Evolutionary conservation across 2,888 invertebrate species (phyloP), one percentile per base, ranked within the genome.

Genomic region (Rapana venosa): DNA sequence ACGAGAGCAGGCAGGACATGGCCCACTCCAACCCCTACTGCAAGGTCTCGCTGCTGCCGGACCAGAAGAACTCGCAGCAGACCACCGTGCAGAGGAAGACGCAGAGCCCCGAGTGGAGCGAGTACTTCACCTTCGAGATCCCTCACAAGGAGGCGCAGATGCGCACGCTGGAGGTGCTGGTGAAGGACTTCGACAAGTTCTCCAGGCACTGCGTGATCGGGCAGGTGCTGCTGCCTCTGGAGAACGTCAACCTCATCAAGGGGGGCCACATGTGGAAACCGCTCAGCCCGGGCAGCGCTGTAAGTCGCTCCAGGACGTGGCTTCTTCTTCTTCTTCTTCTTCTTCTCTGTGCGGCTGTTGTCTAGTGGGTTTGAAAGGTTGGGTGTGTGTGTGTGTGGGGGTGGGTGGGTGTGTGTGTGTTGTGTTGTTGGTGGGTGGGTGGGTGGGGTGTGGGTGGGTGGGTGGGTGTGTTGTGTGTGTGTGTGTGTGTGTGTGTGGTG

Each of bases 171-270:
- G 96, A 96, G 93, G 95, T 96, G 89, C 94, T 95, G 47, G 95
- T 96, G 61, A 96, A 96, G 92, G 96, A 96, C 94, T 96, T 96
- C 93, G 96, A 96, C 93, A 96, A 96, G 92, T 96, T 94, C 93
- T 96, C 96, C 30, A 94, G 96, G 13, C 96, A 96, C 92, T 96
- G 96, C 92, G 95, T 96, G 87, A 95, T 96, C 66, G 96, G 96
- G 6, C 95, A 96, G 93, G 95, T 96, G 13, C 95, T 96, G 74
- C 93, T 96, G 79, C 95, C 96, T 0, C 94, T 96, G 61, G 95
- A 94, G 66, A 94, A 95, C 84, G 93, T 96, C 89, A 96, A 96
- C 91, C 94, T 96, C 61, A 94, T 96, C 88, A 96, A 96, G 92
- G 96, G 96, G 22, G 94, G 95, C 20, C 96, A 96, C 91, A 95